Conservation (phyloP, 2,888 invertebrate species). For the Campopleginae sp. region DNA sequence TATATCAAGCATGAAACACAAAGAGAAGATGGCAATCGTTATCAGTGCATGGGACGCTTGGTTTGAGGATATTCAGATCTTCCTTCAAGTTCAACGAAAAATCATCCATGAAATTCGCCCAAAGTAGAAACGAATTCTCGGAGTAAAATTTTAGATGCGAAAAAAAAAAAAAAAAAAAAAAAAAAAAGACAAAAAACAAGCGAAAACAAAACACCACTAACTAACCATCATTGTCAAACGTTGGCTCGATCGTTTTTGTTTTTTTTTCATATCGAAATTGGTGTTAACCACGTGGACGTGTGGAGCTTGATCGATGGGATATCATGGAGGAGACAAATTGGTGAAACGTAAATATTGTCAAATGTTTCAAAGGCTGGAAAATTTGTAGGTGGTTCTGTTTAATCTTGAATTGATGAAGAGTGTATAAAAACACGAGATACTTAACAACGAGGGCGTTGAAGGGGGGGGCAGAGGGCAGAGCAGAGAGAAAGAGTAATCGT, state of each 20-base stretch:
- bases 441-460: not conserved
- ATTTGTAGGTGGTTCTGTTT: not conserved
- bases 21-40: constrained; percentile 52
- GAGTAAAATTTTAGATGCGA: not conserved
- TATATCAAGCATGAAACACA: constrained; percentile 38
- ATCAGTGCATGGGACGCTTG: constrained; percentile 17
- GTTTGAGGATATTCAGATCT: constrained; percentile 7
- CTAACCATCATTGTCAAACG: too few species aligned
- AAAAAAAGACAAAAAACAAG: too few species aligned
- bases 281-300: not conserved
- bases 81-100: constrained; percentile 8
- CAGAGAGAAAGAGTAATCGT: constrained; percentile 38
- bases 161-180: not conserved
- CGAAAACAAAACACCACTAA: not conserved
- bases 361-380: not conserved
- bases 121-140: not conserved
- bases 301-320: not conserved
- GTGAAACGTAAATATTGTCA: not conserved
- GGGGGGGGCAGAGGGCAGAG: not conserved
- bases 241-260: not conserved
- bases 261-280: not conserved
- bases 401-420: constrained; percentile 20
- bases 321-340: constrained; percentile 13
- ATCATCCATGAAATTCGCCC: not conserved
- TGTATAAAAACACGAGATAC: constrained; percentile 6